Base-by-base conservation (phyloP, 1,140 invertebrate genomes). In the Bombus difficillimus region DNA sequence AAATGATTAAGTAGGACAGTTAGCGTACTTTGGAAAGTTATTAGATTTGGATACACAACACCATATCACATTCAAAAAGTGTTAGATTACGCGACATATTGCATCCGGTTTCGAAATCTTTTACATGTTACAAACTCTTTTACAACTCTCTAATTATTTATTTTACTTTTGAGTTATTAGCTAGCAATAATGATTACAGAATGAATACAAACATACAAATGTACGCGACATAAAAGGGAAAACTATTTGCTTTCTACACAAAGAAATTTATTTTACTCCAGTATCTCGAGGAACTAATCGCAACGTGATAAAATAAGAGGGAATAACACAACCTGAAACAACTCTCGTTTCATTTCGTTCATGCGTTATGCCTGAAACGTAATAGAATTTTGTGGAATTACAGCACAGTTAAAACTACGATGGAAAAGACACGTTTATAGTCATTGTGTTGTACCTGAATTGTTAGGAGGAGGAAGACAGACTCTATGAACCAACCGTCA, bases 401-500 rank as follows among this genome's bases (percentile, higher is more conserved):
- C 28, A 15, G 25, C 32, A 80, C 39, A 37, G 68, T n/a, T 59
- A 25, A 62, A 39, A 53, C 28, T 34, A 47, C 64, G 39, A 64
- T 37, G 64, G 34, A 68, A 37, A 57, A 53, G 34, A 53, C 68
- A 18, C 37, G 53, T 62, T 22, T 13, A 25, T 37, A n/a, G 18
- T 64, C 57, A 68, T 66, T 66, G 57, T 59, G 37, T 83, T 74
- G 25, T 75, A 89, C 88, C 89, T 90, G 81, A 64, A 34, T 34
- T 43, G 80, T 83, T 78, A 69, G 43, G 79, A 72, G 76, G 53
- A 87, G 53, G 41, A 73, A 83, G 82, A 88, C 47, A 78, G 68
- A 89, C 47, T 83, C 83, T 81, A 83, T 69, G 85, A 86, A 87
- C 83, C 74, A 86, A 86, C 83, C 77, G 91, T 93, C 92, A 93